These are phyloP conservation scores for Drosophila ezoana DNA, from an alignment of 2,888 invertebrate genomes.

Conservation along the genomic window DNA sequence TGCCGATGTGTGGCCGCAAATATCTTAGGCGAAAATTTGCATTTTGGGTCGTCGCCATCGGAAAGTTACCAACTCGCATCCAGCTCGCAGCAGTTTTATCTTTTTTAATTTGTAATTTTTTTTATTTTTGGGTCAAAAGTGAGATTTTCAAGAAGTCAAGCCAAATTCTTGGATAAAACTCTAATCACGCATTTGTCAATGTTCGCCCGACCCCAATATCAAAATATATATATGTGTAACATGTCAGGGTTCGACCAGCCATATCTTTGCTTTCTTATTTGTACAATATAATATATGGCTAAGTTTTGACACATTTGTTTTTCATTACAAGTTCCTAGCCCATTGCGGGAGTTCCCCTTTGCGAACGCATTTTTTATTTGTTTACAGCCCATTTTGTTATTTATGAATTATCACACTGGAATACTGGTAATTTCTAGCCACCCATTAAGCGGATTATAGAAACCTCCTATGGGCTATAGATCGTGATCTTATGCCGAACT, in stretches of 20 bases:
- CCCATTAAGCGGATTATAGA: no score
- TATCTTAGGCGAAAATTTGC: slow-evolving; percentile 58
- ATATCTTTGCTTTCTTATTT: neutral
- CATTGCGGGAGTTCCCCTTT: slow-evolving; percentile 11
- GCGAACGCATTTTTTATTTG: slow-evolving; percentile 6
- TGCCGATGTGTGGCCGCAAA: slow-evolving; percentile 19
- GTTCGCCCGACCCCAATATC: slow-evolving; percentile 28
- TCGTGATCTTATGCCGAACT: no score
- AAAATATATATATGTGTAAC: neutral
- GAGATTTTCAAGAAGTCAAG: slow-evolving; percentile 57
- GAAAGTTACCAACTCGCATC: slow-evolving; percentile 50
- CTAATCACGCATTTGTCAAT: slow-evolving; percentile 43
- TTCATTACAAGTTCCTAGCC: slow-evolving; percentile 12
- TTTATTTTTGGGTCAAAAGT: slow-evolving; percentile 74
- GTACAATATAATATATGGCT: slow-evolving; percentile 18
- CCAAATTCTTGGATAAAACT: slow-evolving; percentile 17
- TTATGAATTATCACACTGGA: neutral
- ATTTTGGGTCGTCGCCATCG: slow-evolving; percentile 65
- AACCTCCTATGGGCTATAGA: no score
- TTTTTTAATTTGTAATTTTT: neutral
- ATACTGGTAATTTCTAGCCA: no score
- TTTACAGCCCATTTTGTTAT: slow-evolving; percentile 2
- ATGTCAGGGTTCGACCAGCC: slow-evolving; percentile 35
- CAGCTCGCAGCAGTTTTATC: neutral
- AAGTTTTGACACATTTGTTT: slow-evolving; percentile 12